phyloP scores from a whole-genome alignment of 2,113 vertebrate genomes.

The Dicaeum eximium region DNA sequence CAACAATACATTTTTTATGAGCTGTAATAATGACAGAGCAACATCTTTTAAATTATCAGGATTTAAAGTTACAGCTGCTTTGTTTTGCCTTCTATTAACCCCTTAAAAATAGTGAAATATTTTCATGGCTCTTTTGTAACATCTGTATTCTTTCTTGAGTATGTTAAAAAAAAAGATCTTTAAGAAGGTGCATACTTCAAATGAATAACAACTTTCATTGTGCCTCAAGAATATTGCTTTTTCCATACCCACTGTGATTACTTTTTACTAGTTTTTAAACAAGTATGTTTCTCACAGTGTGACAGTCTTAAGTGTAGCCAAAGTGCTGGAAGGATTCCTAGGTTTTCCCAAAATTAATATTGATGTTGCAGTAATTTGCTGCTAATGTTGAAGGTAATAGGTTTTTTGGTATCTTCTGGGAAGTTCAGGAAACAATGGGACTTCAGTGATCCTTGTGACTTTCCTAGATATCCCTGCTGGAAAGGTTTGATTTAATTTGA shows the following conservation, averaged over 20 bases:
- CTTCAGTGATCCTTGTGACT: background rate
- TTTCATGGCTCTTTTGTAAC: background rate
- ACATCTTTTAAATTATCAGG: slow-evolving; percentile 52
- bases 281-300: background rate
- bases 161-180: background rate
- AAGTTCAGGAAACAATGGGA: background rate
- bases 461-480: background rate
- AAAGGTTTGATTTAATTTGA: background rate
- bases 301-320: background rate
- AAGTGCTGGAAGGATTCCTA: background rate
- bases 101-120: background rate
- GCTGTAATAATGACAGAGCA: slow-evolving; percentile 55
- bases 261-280: background rate
- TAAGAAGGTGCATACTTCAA: background rate
- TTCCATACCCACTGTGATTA: background rate
- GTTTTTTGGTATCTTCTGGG: background rate
- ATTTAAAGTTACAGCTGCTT: slow-evolving; percentile 43
- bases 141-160: background rate
- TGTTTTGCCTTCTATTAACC: background rate
- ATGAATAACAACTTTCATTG: background rate
- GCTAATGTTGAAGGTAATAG: background rate
- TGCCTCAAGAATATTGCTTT: background rate
- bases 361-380: background rate
- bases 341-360: background rate
- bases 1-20: slow-evolving; percentile 73